Evolutionary conservation across 2,888 invertebrate species (phyloP), one percentile per base, ranked within the genome.

Genomic region (Leucozona laternaria): DNA sequence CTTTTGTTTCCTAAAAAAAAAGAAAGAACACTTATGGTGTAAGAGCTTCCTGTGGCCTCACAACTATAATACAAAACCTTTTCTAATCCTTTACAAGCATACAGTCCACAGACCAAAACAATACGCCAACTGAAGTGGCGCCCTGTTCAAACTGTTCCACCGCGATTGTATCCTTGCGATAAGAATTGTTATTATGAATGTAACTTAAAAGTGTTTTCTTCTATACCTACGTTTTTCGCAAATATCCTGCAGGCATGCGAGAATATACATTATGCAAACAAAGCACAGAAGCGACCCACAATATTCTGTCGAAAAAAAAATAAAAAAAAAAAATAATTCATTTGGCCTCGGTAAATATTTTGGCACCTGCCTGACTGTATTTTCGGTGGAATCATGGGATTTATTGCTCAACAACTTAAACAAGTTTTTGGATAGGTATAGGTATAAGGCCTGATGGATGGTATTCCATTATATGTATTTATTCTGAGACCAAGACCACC

Each of bases 181-280:
- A 85, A 85, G 80, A 78, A 81, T 85, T n/a, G n/a, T n/a, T 78
- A 68, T 85, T 37, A 79, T 76, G 77, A 85, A 77, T 78, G 80
- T 77, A 53, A 72, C 66, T 76, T 22, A 80, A 80, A 85, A 77
- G 64, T 72, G 66, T 71, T 76, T 80, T 72, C 53, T 58, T 75
- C 77, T 60, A 31, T 48, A 4, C 0, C 1, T 31, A 31, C 1
- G 6, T 53, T 22, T 76, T 82, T 86, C 48, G 82, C 82, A 86
- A 86, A 86, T 86, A 86, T 86, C 86, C 86, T 79, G 31, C 70
- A 82, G 86, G 78, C 86, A 86, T 86, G 86, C 86, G 64, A 86
- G 64, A 86, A 50, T 50, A 50, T 50, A 50, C 55, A 66, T 82
- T 86, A 86, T 78, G 78, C 82, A 78, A 86, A 82, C 82, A 78